Percentiles rank a stretch among this genome's conserved stretches.
phyloP scores from a whole-genome alignment of 2,888 invertebrate species.

The Ommatoiulus sabulosus region DNA sequence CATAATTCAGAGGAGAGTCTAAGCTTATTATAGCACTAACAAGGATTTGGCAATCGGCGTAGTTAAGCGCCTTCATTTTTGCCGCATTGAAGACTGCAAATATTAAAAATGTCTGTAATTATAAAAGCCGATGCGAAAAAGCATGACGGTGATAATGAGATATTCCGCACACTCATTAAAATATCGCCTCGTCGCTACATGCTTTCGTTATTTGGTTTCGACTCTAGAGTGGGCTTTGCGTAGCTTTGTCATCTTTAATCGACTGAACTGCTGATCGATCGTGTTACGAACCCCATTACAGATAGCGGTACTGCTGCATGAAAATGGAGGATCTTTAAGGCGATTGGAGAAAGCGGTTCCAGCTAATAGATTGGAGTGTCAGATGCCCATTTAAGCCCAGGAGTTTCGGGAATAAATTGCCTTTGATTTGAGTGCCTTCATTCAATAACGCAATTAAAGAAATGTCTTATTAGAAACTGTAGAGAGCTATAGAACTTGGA shows the following conservation, averaged over 20 bases:
- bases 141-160: background rate
- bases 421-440: background rate
- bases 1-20: slow-evolving; percentile 23
- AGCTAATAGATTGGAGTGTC: slow-evolving; percentile 26
- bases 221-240: background rate
- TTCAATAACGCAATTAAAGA: background rate
- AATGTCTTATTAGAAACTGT: background rate
- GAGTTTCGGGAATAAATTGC: slow-evolving; percentile 16
- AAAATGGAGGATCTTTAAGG: background rate
- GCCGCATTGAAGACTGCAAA: slow-evolving; percentile 13
- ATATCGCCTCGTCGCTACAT: background rate
- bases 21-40: slow-evolving; percentile 1
- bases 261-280: slow-evolving; percentile 32
- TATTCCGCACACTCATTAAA: slow-evolving; percentile 17
- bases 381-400: background rate
- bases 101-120: slow-evolving; percentile 5
- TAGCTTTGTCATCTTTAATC: background rate
- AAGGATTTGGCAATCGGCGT: background rate
- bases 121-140: slow-evolving; percentile 24
- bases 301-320: background rate
- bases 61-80: slow-evolving; percentile 39
- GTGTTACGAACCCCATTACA: background rate
- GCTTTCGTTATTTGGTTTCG: slow-evolving; percentile 26
- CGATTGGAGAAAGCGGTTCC: slow-evolving; percentile 16
- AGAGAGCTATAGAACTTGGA: background rate